Evolutionary conservation across 2,797 vertebrate genomes (phyloP), one percentile per base, ranked within the genome.

Genomic region (Gambelia wislizenii): DNA sequence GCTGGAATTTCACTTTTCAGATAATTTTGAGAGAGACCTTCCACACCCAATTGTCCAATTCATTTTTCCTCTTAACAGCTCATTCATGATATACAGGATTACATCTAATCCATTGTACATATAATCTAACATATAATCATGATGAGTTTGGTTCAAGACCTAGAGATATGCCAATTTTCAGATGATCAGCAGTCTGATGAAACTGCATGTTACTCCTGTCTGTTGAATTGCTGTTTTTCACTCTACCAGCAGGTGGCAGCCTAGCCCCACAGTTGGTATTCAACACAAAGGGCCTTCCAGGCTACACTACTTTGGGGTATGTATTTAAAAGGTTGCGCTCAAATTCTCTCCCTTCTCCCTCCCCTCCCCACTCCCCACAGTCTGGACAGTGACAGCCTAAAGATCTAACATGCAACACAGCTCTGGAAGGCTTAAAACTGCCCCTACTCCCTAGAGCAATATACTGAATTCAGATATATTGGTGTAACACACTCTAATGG

Each of bases 171-270:
- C 54, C 69, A 25, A 4, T 79, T 80, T 64, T 69, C 59, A 52
- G n/a, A 1, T 33, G 44, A 25, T 47, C 2, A 64, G 36, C n/a
- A 42, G 10, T 8, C 18, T 47, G 39, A 64, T 30, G n/a, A 14
- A 14, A 7, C 7, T 36, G 33, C 44, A 49, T n/a, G n/a, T n/a
- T n/a, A n/a, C n/a, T n/a, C n/a, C n/a, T n/a, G 3, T 27, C 14
- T n/a, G 18, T 69, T 10, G 49, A 16, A 36, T 5, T 36, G 49
- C 54, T 54, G 2, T 79, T 75, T 75, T 27, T 30, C 27, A 33
- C 1, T 44, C 44, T 42, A n/a, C 84, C 84, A 82, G 69, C 69
- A 82, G 84, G 59, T 83, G 84, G 47, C 79, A 86, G 84, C 59
- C 56, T 52, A 83, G 69, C 44, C 85, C 20, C 78, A 54, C 44